Base-by-base conservation (phyloP, 2,888 invertebrate genomes). In the Morpho achilles region DNA sequence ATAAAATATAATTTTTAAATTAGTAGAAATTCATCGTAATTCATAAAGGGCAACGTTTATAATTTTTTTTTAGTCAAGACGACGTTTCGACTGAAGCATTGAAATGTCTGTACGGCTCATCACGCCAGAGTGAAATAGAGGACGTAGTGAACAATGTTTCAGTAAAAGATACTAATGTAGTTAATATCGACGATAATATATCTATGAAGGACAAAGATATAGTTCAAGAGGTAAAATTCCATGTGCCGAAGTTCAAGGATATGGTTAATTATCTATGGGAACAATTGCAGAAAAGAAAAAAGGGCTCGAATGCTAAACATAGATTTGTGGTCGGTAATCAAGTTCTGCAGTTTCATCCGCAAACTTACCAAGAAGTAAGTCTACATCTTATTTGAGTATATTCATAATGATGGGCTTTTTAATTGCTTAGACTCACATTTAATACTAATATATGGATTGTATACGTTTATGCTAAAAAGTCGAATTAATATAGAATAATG, bases 71-170 rank as follows among this genome's bases (percentile, higher is more conserved):
- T 69, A 95, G 95, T 61, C 95, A 95, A 85, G 95, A 95, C 59
- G 96, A 96, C 72, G 94, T 96, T 45, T 93, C 93, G 50, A 91
- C 91, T 6, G 96, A 96, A 84, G 95, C 96, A 0, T 77, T 93
- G 41, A 95, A 94, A 82, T 92, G 94, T 60, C 80, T 97, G 7
- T 96, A 96, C 75, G 95, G 95, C 0, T 93, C 93, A 7, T 91
- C 93, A 0, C 92, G 94, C 7, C 69, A 78, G 0, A 80, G 60
- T 39, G 91, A 91, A 72, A 91, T 91, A 60, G 90, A 90, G 7
- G 87, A 91, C 44, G 85, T 86, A 2, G 91, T 91, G 0, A 90
- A 89, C 69, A 91, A 91, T 63, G 85, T 84, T 1, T 76, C 76
- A 0, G 79, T 75, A 68, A 88, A 87, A 77, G 87, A 90, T 67